These are phyloP conservation scores for Phyllopteryx taeniolatus DNA, from an alignment of 2,113 vertebrate species.

Conservation along the genomic window DNA sequence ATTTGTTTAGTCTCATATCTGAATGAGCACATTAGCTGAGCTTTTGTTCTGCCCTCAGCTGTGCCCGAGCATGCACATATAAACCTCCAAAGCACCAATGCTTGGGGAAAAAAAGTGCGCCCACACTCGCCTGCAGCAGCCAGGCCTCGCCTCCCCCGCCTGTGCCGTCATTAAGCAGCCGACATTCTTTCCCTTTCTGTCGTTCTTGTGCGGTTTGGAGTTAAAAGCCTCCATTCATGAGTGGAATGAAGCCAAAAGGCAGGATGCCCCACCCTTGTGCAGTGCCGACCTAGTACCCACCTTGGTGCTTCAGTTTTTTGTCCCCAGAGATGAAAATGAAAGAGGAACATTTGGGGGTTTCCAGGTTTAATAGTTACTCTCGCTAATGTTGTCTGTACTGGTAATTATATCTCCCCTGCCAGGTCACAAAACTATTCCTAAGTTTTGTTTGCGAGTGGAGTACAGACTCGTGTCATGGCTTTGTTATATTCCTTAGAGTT, in stretches of 20 bases:
- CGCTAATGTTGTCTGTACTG: slow-evolving; percentile 42
- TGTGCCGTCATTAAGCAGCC: slow-evolving; percentile 19
- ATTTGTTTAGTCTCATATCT: slow-evolving; percentile 48
- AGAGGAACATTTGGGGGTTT: slow-evolving; percentile 30
- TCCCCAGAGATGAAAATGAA: background rate
- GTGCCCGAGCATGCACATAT: slow-evolving; percentile 3
- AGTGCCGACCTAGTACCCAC: background rate
- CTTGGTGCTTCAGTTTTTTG: background rate
- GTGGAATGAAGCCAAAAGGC: slow-evolving; percentile 34
- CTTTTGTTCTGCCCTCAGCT: slow-evolving; percentile 41
- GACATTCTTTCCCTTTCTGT: slow-evolving; percentile 60
- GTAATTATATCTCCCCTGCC: slow-evolving; percentile 44
- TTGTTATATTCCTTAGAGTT: background rate
- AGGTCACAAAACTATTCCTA: slow-evolving; percentile 23
- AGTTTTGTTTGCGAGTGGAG: slow-evolving; percentile 26
- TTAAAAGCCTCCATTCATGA: slow-evolving; percentile 72
- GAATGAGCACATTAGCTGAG: slow-evolving; percentile 36
- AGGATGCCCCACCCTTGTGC: slow-evolving; percentile 68
- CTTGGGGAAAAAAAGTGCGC: slow-evolving; percentile 38
- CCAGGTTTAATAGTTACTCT: slow-evolving; percentile 30
- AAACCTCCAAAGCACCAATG: slow-evolving; percentile 7
- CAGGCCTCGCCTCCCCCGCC: slow-evolving; percentile 36
- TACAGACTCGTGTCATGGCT: background rate
- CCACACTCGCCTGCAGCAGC: slow-evolving; percentile 23
- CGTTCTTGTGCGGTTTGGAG: slow-evolving; percentile 57